A percentile compares a stretch with the other conserved stretches of the same genome.
Conservation (phyloP, 1,140 invertebrate species). For the Calliphora vicina region DNA sequence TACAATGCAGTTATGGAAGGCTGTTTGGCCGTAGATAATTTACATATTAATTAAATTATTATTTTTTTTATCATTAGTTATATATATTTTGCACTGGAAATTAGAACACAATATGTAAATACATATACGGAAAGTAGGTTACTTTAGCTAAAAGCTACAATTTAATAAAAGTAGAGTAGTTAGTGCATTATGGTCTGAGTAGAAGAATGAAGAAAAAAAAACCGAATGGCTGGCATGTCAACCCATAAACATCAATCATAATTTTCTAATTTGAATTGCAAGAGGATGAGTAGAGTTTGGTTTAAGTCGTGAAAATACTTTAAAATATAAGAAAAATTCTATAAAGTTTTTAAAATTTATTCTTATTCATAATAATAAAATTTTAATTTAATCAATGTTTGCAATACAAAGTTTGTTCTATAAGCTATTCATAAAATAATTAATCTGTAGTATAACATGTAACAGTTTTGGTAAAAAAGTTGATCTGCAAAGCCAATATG, state of each 20-base stretch:
- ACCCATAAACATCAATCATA: background rate
- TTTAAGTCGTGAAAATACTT: too few species aligned
- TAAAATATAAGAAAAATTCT: too few species aligned
- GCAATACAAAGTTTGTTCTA: too few species aligned
- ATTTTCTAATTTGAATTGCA: background rate
- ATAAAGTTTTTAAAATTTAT: too few species aligned
- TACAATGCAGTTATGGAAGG: background rate
- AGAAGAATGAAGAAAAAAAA: background rate
- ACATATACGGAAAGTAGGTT: background rate
- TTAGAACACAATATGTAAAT: background rate
- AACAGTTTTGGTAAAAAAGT: too few species aligned
- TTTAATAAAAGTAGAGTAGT: background rate
- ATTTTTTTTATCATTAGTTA: background rate
- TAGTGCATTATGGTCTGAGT: background rate
- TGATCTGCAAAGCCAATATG: too few species aligned
- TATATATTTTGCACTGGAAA: background rate
- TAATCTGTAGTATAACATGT: too few species aligned
- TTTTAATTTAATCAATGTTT: too few species aligned
- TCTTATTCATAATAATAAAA: too few species aligned
- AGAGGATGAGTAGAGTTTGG: too few species aligned
- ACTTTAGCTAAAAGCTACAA: background rate
- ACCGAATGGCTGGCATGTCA: background rate
- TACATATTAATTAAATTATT: slow-evolving; percentile 19
- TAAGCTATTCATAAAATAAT: too few species aligned
- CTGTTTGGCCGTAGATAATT: slow-evolving; percentile 18